Evolutionary conservation across 1,140 invertebrate genomes (phyloP).

Genomic region (Charaxes varanes): DNA sequence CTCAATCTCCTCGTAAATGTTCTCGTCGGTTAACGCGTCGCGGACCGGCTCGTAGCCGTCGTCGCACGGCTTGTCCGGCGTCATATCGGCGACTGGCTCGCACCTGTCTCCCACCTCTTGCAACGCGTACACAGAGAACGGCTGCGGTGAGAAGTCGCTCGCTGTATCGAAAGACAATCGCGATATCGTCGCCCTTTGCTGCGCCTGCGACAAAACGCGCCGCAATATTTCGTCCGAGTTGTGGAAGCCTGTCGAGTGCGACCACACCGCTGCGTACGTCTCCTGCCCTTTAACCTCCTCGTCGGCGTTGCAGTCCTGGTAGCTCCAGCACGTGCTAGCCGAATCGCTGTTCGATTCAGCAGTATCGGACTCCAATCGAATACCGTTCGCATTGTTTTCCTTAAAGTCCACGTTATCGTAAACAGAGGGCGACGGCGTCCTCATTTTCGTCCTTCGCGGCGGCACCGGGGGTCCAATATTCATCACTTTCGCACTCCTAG

Average conservation of each 20-base stretch:
- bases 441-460: slow-evolving; percentile 35
- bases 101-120: slow-evolving; percentile 61
- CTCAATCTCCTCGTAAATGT: slow-evolving; percentile 67
- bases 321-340: slow-evolving; percentile 62
- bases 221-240: slow-evolving; percentile 58
- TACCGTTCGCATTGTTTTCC: neutral
- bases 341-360: slow-evolving; percentile 42
- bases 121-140: slow-evolving; percentile 52
- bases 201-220: slow-evolving; percentile 43
- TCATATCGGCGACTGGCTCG: slow-evolving; percentile 52
- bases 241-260: slow-evolving; percentile 57
- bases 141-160: slow-evolving; percentile 42
- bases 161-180: slow-evolving; percentile 55
- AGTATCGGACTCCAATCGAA: slow-evolving; percentile 6
- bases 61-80: slow-evolving; percentile 54
- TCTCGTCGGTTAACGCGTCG: slow-evolving; percentile 56
- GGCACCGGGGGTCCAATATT: slow-evolving; percentile 40
- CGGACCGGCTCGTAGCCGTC: slow-evolving; percentile 63
- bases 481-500: slow-evolving; percentile 33
- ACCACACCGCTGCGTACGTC: slow-evolving; percentile 54
- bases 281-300: slow-evolving; percentile 33
- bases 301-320: slow-evolving; percentile 53
- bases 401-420: slow-evolving; percentile 41
- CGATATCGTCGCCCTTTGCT: slow-evolving; percentile 49
- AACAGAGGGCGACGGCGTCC: slow-evolving; percentile 32